These are phyloP conservation scores for Marasmarcha lunaedactyla DNA, from an alignment of 2,888 invertebrate genomes.

Conservation along the genomic window DNA sequence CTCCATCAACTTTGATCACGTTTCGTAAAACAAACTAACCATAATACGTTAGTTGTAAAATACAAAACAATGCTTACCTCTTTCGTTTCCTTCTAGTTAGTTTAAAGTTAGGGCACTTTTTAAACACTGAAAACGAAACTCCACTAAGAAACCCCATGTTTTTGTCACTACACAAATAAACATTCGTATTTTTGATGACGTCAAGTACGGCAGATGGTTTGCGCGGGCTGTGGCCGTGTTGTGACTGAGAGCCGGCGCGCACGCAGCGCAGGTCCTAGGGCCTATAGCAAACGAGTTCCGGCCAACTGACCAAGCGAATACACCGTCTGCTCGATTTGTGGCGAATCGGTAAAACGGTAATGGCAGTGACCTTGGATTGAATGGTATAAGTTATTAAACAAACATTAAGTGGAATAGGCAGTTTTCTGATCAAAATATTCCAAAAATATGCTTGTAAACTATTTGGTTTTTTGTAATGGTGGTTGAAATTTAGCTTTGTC, in stretches of 20 bases:
- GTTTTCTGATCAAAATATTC: no score
- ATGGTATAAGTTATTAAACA: no score
- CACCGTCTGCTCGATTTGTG: slow-evolving; percentile 10
- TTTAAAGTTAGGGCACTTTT: slow-evolving; percentile 52
- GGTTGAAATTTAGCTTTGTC: no score
- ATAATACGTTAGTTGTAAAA: no score
- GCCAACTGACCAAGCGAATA: slow-evolving; percentile 10
- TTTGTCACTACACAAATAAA: slow-evolving; percentile 30
- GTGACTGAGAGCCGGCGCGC: slow-evolving; percentile 46
- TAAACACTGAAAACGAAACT: slow-evolving; percentile 51
- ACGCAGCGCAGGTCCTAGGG: slow-evolving; percentile 18
- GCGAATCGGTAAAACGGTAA: background rate
- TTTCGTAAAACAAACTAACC: no score
- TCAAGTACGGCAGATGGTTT: slow-evolving; percentile 21
- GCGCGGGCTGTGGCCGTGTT: slow-evolving; percentile 30
- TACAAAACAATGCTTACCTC: slow-evolving; percentile 20
- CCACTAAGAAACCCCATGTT: slow-evolving; percentile 46
- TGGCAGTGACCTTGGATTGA: no score
- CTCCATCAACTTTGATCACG: no score
- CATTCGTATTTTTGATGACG: slow-evolving; percentile 23
- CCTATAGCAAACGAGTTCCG: slow-evolving; percentile 15
- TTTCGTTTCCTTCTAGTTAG: slow-evolving; percentile 26
- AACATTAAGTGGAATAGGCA: no score
- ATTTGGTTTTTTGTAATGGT: no score
- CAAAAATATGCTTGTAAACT: no score